These are phyloP conservation scores for Hedya salicella DNA, from an alignment of 2,888 invertebrate genomes.

Conservation along the genomic window DNA sequence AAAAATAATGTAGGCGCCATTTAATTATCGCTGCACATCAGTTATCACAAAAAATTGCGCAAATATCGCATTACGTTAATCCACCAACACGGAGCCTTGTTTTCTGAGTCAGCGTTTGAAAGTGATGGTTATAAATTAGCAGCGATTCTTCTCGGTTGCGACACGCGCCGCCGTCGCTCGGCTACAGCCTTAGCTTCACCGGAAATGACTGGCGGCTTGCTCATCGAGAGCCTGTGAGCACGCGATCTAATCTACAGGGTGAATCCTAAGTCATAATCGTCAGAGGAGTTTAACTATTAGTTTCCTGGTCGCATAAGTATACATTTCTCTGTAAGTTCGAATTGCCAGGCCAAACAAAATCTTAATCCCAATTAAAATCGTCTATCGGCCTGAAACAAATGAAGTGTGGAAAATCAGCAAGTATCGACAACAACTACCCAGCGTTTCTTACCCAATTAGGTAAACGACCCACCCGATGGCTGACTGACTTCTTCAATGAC, in stretches of 20 bases:
- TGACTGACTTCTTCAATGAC: too few species aligned
- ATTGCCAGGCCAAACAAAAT: too few species aligned
- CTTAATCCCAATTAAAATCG: too few species aligned
- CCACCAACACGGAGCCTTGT: slow-evolving; percentile 65
- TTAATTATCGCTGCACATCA: slow-evolving; percentile 63
- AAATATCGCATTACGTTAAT: slow-evolving; percentile 57
- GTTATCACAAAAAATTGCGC: slow-evolving; percentile 61
- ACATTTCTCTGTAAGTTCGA: too few species aligned
- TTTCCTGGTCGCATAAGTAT: too few species aligned
- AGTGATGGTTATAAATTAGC: slow-evolving; percentile 80
- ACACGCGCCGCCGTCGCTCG: slow-evolving; percentile 63
- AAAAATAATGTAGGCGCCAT: slow-evolving; percentile 45
- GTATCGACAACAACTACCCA: too few species aligned
- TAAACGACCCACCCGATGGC: too few species aligned
- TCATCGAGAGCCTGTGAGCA: slow-evolving; percentile 65
- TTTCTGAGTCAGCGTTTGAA: slow-evolving; percentile 76
- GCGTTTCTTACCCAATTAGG: too few species aligned
- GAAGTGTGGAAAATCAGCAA: too few species aligned
- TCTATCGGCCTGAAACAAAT: too few species aligned
- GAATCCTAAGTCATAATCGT: too few species aligned
- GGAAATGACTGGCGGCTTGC: slow-evolving; percentile 77
- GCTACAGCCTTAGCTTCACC: slow-evolving; percentile 51
- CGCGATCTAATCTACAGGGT: slow-evolving; percentile 65
- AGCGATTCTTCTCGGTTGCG: slow-evolving; percentile 73
- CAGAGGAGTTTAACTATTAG: too few species aligned